These are phyloP conservation scores for Palythoa grandiflora DNA, from an alignment of 92 coral and sea anemone species.

Conservation along the genomic window DNA sequence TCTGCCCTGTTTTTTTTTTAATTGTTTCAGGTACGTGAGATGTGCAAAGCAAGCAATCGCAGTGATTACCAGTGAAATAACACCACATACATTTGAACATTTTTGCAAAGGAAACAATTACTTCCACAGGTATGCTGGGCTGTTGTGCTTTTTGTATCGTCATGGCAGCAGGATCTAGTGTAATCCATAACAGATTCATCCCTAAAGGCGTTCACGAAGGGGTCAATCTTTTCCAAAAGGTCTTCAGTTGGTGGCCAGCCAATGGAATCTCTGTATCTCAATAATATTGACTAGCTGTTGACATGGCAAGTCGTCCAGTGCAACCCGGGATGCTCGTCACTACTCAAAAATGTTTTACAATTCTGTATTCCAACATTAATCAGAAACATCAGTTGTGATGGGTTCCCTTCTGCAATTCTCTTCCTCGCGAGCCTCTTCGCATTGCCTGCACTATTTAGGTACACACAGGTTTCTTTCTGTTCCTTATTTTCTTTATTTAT, in stretches of 20 bases:
- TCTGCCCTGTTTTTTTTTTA: neutral
- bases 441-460: neutral
- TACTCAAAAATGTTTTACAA: slow-evolving; percentile 23
- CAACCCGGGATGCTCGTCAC: slow-evolving; percentile 12
- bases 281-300: neutral
- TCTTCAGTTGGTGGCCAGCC: slow-evolving; percentile 27
- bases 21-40: neutral
- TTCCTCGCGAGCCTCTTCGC: neutral
- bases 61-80: neutral
- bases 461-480: slow-evolving; percentile 24
- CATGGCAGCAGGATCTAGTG: neutral
- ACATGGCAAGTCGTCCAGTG: slow-evolving; percentile 46
- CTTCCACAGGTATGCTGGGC: neutral
- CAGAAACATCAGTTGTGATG: neutral
- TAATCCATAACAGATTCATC: neutral
- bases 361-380: slow-evolving; percentile 1
- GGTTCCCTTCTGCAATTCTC: neutral
- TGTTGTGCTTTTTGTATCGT: neutral
- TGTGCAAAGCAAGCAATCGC: neutral
- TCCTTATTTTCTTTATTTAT: neutral
- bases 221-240: slow-evolving; percentile 9
- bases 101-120: neutral
- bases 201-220: slow-evolving; percentile 1
- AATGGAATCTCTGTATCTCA: slow-evolving; percentile 31
- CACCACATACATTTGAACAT: neutral